phyloP scores from a whole-genome alignment of 1,140 invertebrate genomes.

The Eueides isabella region DNA sequence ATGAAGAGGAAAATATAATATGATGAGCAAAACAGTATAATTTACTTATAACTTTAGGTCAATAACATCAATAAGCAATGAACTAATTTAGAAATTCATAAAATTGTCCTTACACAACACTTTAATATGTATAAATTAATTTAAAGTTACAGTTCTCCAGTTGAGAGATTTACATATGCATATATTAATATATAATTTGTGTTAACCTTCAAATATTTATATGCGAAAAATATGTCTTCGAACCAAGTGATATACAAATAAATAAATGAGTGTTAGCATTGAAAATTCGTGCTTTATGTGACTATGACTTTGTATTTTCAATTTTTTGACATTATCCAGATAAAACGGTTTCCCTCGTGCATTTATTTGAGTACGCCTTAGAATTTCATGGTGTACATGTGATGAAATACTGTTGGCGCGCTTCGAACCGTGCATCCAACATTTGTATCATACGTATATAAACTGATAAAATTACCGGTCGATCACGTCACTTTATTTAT shows the following conservation, averaged over 20 bases:
- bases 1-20: neutral
- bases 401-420: constrained; percentile 41
- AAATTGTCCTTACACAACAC: neutral
- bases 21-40: neutral
- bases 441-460: constrained; percentile 30
- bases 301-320: constrained; percentile 9
- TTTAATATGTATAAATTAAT: neutral
- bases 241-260: constrained; percentile 12
- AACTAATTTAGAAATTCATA: neutral
- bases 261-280: constrained; percentile 11
- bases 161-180: neutral
- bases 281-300: constrained; percentile 20
- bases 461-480: constrained; percentile 44
- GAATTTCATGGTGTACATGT: constrained; percentile 39
- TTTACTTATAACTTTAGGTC: neutral
- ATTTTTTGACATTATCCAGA: constrained; percentile 47
- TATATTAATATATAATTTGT: neutral
- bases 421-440: constrained; percentile 28
- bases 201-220: constrained; percentile 24
- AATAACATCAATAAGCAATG: neutral
- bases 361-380: constrained; percentile 36
- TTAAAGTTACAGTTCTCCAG: neutral
- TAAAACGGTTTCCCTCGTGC: constrained; percentile 48
- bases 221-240: constrained; percentile 11
- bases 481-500: constrained; percentile 52